phyloP scores from a whole-genome alignment of 1,140 invertebrate species.

The Eubasilissa regina region DNA sequence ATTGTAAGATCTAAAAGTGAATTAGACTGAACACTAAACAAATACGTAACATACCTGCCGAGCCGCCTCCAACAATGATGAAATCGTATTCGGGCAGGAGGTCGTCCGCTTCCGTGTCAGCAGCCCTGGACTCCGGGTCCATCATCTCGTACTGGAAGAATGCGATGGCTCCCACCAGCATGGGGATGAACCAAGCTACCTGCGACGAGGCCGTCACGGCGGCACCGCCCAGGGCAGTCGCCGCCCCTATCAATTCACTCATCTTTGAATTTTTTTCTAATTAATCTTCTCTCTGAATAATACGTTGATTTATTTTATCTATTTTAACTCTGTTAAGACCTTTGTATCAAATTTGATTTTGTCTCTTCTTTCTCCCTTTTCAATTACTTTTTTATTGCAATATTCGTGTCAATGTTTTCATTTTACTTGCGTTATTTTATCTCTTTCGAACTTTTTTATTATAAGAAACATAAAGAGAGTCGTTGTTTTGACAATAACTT shows the following conservation, averaged over 20 bases:
- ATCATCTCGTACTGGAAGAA: conserved; percentile 87
- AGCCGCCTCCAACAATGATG: conserved; percentile 57
- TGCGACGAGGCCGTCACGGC: conserved; percentile 74
- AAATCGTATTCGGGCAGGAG: conserved; percentile 72
- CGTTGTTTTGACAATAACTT: too few relatives aligned
- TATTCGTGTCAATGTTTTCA: neutral
- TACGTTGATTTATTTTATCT: too few relatives aligned
- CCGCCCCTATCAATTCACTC: conserved; percentile 74
- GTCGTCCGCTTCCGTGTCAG: conserved; percentile 77
- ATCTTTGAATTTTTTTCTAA: conserved; percentile 63
- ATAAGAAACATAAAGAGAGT: neutral
- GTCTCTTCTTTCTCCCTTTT: neutral
- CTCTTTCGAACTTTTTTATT: neutral
- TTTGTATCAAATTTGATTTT: neutral
- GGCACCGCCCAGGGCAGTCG: conserved; percentile 73
- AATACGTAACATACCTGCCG: conserved; percentile 49
- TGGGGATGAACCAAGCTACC: conserved; percentile 84
- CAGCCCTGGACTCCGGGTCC: conserved; percentile 83
- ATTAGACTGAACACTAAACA: neutral
- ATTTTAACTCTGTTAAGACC: too few relatives aligned
- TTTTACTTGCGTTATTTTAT: neutral
- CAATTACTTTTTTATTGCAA: neutral
- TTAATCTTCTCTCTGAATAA: neutral
- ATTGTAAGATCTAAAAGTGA: too few relatives aligned
- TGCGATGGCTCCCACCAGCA: conserved; percentile 84